Base-by-base conservation (phyloP, 2,797 vertebrate genomes). In the Chaenodraco wilsoni region DNA sequence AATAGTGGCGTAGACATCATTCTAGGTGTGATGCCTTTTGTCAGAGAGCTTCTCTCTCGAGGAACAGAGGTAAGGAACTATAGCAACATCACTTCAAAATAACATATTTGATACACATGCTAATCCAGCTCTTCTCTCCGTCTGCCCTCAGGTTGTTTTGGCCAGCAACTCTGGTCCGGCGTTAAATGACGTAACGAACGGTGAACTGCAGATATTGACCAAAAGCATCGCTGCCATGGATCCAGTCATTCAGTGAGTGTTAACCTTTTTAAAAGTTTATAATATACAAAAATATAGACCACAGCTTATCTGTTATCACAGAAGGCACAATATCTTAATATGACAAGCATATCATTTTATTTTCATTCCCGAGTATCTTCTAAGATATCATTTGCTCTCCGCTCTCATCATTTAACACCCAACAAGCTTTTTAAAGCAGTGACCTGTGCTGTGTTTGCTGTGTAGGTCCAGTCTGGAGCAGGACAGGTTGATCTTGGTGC, bases 1-100 rank as follows among this genome's bases (percentile, higher is more conserved):
- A 99, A 99, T 95, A 99, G 98, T 93, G 98, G 98, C 91, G 95
- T 99, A 91, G 98, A 99, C 95, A 96, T 99, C 92, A 99, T 99
- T 94, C 96, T 99, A 90, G 98, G 98, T 84, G 96, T 99, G 92
- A 99, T 99, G 93, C 98, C 98, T 90, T 98, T 99, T 95, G 95
- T 99, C 91, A 94, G 98, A 95, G 98, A 99, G 92, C 97, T 99
- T 80, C 96, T 99, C 85, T 94, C 93, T 93, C 94, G 97, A 87
- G 98, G 98, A 84, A 99, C 98, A 4, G 96, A 99, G 98, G 98
- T 98, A 87, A 95, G 95, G 69, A 69, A 21, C 3, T 9, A 1
- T 9, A 16, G 37, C 19, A 31, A 19, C 9, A 9, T 5, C 0
- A 6, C 41, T 7, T 9, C 0, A 45, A 41, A 14, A 33, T 4